Conservation (phyloP, 1,140 invertebrate genomes). For the Dolichoris vasculosae region DNA sequence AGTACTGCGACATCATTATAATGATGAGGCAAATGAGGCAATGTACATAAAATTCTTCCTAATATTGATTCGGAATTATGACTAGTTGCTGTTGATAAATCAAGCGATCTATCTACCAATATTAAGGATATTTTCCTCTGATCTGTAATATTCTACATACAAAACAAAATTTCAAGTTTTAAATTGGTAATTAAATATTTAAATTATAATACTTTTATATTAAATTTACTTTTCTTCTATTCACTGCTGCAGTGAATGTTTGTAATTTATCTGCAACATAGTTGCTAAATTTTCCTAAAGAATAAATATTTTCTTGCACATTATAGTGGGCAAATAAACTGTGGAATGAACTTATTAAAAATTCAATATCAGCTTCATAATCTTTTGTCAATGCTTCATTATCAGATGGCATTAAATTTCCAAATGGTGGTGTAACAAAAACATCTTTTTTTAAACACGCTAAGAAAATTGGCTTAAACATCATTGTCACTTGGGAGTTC, state of each 20-base stretch:
- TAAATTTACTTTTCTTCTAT: slow-evolving; percentile 75
- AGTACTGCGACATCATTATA: slow-evolving; percentile 79
- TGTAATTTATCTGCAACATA: slow-evolving; percentile 79
- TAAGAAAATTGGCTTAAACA: slow-evolving; percentile 79
- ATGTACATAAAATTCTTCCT: slow-evolving; percentile 78
- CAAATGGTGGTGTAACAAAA: slow-evolving; percentile 80
- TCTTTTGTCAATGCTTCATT: slow-evolving; percentile 70
- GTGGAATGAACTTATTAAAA: slow-evolving; percentile 77
- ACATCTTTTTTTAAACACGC: slow-evolving; percentile 77
- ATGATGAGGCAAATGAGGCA: slow-evolving; percentile 80
- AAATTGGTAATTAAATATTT: slow-evolving; percentile 15
- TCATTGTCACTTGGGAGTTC: slow-evolving; percentile 77
- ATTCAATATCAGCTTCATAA: slow-evolving; percentile 68
- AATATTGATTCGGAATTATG: slow-evolving; percentile 79
- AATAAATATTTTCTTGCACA: slow-evolving; percentile 80
- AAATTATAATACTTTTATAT: slow-evolving; percentile 24
- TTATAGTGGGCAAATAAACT: slow-evolving; percentile 78
- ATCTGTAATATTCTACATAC: slow-evolving; percentile 44
- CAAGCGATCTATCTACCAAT: slow-evolving; percentile 80
- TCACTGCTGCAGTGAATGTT: slow-evolving; percentile 72
- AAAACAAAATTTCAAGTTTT: slow-evolving; percentile 7
- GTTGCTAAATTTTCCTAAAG: slow-evolving; percentile 78
- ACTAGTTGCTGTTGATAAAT: slow-evolving; percentile 77
- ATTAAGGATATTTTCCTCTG: slow-evolving; percentile 78
- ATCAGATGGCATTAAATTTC: slow-evolving; percentile 77